These are phyloP conservation scores for honey bee (Apis mellifera) DNA, from an alignment of 1,140 invertebrate species.

Conservation along the genomic window Amel_HAv3.1 CM009933.2:6015001-6015500, in stretches of 20 bases:
- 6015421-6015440: background rate
- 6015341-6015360: no score
- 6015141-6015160: background rate
- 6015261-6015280: no score
- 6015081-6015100: background rate
- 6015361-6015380: no score
- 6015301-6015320: no score
- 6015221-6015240: no score
- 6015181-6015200: background rate
- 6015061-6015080: background rate
- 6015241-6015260: no score
- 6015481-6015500: slow-evolving; percentile 68
- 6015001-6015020: slow-evolving; percentile 83
- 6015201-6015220: no score
- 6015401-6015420: no score
- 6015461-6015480: background rate
- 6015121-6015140: background rate
- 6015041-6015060: slow-evolving; percentile 32
- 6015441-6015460: background rate
- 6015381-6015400: background rate
- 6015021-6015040: slow-evolving; percentile 21
- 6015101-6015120: background rate
- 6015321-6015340: no score
- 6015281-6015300: no score
- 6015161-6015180: no score